These are phyloP conservation scores for Harpalus rubripes DNA, from an alignment of 2,888 invertebrate species.

Conservation along the genomic window DNA sequence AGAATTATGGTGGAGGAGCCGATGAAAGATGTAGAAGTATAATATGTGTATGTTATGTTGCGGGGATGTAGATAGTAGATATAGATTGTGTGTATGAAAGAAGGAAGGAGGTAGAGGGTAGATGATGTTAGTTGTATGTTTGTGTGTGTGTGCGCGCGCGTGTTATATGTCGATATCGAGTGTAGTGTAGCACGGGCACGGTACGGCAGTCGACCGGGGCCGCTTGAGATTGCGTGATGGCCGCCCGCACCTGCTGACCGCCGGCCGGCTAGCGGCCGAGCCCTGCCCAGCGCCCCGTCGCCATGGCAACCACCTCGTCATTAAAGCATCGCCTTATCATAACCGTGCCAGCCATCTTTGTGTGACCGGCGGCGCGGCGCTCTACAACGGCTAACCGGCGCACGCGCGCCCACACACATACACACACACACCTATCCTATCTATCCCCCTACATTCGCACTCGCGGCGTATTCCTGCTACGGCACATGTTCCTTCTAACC, in stretches of 20 bases:
- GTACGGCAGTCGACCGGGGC: constrained; percentile 69
- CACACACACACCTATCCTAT: neutral
- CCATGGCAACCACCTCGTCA: constrained; percentile 79
- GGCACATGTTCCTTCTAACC: constrained; percentile 27
- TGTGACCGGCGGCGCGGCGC: constrained; percentile 68
- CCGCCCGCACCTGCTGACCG: constrained; percentile 72
- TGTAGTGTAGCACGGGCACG: constrained; percentile 59
- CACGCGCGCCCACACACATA: constrained; percentile 69
- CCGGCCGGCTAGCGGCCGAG: constrained; percentile 75
- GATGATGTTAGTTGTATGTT: neutral
- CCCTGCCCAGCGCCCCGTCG: constrained; percentile 76
- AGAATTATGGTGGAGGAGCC: too few relatives aligned
- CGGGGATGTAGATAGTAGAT: neutral
- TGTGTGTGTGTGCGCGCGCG: constrained; percentile 51
- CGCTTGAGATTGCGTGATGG: constrained; percentile 78
- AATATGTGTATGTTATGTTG: too few relatives aligned
- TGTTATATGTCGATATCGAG: constrained; percentile 63
- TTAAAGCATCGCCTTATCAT: constrained; percentile 81
- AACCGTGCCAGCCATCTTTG: constrained; percentile 77
- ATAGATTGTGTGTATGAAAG: constrained; percentile 11
- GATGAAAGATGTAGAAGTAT: too few relatives aligned
- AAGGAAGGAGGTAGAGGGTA: neutral
- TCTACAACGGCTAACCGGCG: constrained; percentile 70
- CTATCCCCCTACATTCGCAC: neutral
- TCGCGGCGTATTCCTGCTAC: neutral